Conservation (phyloP, 2,113 vertebrate species). For the Solea senegalensis region DNA sequence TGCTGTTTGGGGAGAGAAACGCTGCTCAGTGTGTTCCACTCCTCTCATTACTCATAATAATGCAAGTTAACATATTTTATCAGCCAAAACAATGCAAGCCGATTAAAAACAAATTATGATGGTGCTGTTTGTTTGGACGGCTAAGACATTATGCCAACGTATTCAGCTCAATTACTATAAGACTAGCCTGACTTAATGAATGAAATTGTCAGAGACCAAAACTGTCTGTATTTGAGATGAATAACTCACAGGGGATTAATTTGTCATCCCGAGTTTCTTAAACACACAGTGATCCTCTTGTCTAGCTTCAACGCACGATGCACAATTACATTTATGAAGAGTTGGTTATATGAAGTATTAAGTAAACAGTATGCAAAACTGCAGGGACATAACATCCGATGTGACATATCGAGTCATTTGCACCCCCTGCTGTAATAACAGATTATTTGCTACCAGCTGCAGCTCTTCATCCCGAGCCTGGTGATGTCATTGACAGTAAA, state of each 20-base stretch:
- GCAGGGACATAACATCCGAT: slow-evolving; percentile 1
- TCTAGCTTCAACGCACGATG: slow-evolving; percentile 16
- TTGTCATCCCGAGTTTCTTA: slow-evolving; percentile 39
- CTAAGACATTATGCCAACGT: slow-evolving; percentile 54
- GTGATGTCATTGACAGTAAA: slow-evolving; percentile 50
- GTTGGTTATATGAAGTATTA: not conserved
- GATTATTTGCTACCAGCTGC: slow-evolving; percentile 33
- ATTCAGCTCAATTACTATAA: slow-evolving; percentile 59
- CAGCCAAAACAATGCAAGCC: slow-evolving; percentile 58
- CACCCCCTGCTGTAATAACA: slow-evolving; percentile 13
- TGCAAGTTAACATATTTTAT: slow-evolving; percentile 65
- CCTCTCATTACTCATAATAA: slow-evolving; percentile 62
- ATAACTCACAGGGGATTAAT: slow-evolving; percentile 44
- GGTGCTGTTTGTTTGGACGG: slow-evolving; percentile 62
- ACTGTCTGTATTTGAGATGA: slow-evolving; percentile 50
- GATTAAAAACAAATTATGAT: slow-evolving; percentile 68
- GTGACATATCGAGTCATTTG: not conserved
- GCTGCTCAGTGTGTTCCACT: slow-evolving; percentile 36
- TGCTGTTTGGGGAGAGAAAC: slow-evolving; percentile 32
- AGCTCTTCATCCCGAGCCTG: slow-evolving; percentile 23
- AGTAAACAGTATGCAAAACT: not conserved
- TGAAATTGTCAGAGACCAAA: slow-evolving; percentile 54
- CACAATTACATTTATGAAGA: slow-evolving; percentile 1
- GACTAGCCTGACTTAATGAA: slow-evolving; percentile 57
- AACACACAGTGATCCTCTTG: slow-evolving; percentile 15